Evolutionary conservation across 2,888 invertebrate genomes (phyloP), one percentile per base, ranked within the genome.

Genomic region (Aporophyla lueneburgensis): DNA sequence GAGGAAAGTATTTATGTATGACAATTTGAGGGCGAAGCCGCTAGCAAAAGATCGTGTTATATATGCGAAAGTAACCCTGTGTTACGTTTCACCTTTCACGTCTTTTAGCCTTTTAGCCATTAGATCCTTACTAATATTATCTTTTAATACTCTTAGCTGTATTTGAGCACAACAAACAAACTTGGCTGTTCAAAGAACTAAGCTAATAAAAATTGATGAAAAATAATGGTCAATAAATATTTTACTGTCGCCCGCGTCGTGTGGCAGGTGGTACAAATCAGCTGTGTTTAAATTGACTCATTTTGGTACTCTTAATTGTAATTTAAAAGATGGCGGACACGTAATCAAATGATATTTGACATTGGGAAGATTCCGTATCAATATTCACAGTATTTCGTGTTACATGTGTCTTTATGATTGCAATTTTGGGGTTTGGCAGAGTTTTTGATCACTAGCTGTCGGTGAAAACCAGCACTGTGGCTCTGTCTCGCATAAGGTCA

Each of bases 231-330:
- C 40, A 53, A 62, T 58, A 72, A 53, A 65, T 69, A 72, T 74
- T 27, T 54, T 40, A 40, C 33, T 71, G 59, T 69, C 21, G 12
- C 62, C 5, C 43, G 62, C 12, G 46, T 73, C 33, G 24, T 27
- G 58, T 21, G 49, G 74, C 86, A 86, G 86, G 84, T 86, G 85
- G 70, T 40, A 68, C 68, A 74, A 43, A 80, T 83, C 86, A 86
- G 87, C 85, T 87, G 85, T 85, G 61, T 46, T 53, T 59, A 61
- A 65, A 71, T 85, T 87, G 87, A 87, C 75, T 86, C 80, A 86
- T 78, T 84, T 87, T 68, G 77, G 71, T 65, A 62, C 66, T 75
- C 70, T 75, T 85, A 83, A 87, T 82, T 85, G 73, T 69, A 74
- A 86, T 79, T 86, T 81, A 84, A 58, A 59, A 78, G 74, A 61